Conservation (phyloP, 2,113 vertebrate genomes). For the Clinocottus analis region DNA sequence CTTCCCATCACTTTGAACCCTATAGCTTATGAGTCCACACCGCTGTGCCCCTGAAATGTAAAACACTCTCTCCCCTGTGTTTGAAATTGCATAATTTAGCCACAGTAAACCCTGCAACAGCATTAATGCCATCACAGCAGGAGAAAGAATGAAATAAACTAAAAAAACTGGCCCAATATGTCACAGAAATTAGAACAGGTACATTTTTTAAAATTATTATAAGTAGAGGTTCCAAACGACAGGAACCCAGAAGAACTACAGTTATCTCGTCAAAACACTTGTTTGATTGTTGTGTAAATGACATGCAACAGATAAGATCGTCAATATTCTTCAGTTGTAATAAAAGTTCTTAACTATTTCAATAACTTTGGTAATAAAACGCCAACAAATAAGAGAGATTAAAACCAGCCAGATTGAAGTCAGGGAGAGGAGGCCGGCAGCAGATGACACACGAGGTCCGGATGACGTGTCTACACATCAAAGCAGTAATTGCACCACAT, state of each 20-base stretch:
- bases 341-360: not conserved
- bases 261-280: not conserved
- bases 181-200: not conserved
- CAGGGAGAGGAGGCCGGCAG: not conserved
- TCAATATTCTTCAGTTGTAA: not conserved
- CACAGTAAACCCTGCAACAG: not conserved
- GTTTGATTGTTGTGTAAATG: not conserved
- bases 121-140: conserved; percentile 21
- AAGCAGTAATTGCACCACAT: not conserved
- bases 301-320: not conserved
- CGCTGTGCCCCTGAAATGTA: conserved; percentile 27
- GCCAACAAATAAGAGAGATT: no score
- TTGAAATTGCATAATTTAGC: conserved; percentile 48
- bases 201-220: conserved; percentile 1
- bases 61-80: conserved; percentile 24
- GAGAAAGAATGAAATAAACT: conserved; percentile 10
- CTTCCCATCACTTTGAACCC: conserved; percentile 43
- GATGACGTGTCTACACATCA: not conserved
- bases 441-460: not conserved
- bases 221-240: not conserved
- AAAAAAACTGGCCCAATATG: not conserved
- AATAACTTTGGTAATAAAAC: not conserved
- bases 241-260: not conserved
- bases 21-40: conserved; percentile 29
- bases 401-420: no score